Evolutionary conservation across 2,797 vertebrate species (phyloP), one percentile per base, ranked within the genome.

Genomic region (Lepus oiostolus): DNA sequence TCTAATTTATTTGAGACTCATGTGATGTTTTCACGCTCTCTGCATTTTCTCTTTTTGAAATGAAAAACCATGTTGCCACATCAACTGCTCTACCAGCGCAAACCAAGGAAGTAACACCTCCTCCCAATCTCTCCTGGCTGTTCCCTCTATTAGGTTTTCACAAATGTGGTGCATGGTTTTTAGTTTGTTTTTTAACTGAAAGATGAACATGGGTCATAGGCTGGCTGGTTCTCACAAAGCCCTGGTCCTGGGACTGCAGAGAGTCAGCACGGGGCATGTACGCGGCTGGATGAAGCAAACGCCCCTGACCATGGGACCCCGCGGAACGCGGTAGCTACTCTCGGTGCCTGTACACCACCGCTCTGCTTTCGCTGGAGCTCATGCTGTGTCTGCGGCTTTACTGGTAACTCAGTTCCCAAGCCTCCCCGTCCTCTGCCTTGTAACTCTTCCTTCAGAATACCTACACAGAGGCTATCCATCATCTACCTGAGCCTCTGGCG

Each of bases 1-100:
- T 17, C 22, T 71, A 71, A 76, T 67, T 84, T 35, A 47, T 58
- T 60, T 86, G 58, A n/a, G 28, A 86, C 80, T 14, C 54, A 75
- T 0, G 2, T 30, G 47, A 62, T 47, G 67, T 26, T 77, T 91
- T 54, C 0, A 60, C 30, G 32, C 42, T 52, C 54, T 88, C 35
- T 65, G 28, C 4, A 30, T 74, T 63, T 85, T 91, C 71, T 68
- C 72, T 80, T 82, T 72, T 52, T n/a, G 77, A 77, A 92, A 68
- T 82, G 22, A 83, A 85, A 85, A 71, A 30, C 26, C 60, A 8
- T 50, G 35, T n/a, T 54, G 83, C 24, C 17, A 28, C 9, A 28
- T 62, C 58, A 72, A 58, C n/a, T 88, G 76, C 42, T 82, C 54
- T n/a, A 50, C 21, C 1, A 63, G 85, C 80, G 58, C 70, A 76